Percentiles rank a stretch among this genome's conserved stretches.
Conservation (phyloP, 2,797 vertebrate species). For the Pangasius krempfi region DNA sequence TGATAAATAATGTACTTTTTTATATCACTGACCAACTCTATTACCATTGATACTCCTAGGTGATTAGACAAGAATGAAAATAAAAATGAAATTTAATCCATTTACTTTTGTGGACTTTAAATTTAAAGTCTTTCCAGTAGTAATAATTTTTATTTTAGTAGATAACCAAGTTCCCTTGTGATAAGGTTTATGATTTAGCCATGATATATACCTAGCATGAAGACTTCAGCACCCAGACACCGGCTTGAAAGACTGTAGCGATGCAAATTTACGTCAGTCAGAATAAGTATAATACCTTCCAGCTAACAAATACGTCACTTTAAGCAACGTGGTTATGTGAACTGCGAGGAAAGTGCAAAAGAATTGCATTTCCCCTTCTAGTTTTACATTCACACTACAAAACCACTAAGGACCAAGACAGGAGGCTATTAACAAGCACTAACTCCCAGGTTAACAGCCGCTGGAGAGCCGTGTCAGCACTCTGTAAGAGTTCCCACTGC, state of each 20-base stretch:
- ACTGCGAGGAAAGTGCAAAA: conserved; percentile 5
- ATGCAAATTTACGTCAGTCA: conserved; percentile 64
- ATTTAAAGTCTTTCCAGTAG: background rate
- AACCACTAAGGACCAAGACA: background rate
- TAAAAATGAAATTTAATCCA: background rate
- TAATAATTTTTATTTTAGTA: background rate
- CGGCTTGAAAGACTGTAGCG: conserved; percentile 61
- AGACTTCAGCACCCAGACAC: conserved; percentile 68
- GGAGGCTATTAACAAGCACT: conserved; percentile 3
- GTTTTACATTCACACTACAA: conserved; percentile 15
- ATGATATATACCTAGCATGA: conserved; percentile 32
- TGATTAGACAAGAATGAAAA: background rate
- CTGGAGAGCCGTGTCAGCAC: background rate
- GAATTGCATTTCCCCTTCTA: background rate
- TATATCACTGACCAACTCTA: background rate
- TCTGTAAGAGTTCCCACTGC: conserved; percentile 16
- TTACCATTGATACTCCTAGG: background rate
- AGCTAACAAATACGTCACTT: background rate
- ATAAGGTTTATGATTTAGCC: background rate
- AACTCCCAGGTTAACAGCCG: background rate
- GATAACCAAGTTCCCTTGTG: background rate
- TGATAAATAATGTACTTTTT: conserved; percentile 12
- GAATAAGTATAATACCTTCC: background rate
- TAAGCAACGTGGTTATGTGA: no score
- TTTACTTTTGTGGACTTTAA: background rate